Evolutionary conservation across 2,113 vertebrate genomes (phyloP).

Genomic region (Coryphaenoides rupestris): DNA sequence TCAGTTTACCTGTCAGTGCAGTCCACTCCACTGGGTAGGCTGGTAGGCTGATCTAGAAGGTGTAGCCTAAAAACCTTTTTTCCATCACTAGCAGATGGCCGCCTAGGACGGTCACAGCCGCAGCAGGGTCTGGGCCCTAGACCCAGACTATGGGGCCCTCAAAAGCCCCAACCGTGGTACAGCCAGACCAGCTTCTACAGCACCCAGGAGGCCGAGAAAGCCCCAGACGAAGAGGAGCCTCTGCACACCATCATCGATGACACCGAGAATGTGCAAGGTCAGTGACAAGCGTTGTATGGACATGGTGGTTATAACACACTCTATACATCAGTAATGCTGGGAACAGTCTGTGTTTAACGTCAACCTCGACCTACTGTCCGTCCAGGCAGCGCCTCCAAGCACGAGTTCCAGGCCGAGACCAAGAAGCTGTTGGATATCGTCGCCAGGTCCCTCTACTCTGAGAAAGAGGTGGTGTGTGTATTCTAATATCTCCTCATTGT

Average conservation of each 20-base stretch:
- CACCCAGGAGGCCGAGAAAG: constrained; percentile 76
- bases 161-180: constrained; percentile 16
- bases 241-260: constrained; percentile 83
- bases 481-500: too few relatives aligned
- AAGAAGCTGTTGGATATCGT: constrained; percentile 97
- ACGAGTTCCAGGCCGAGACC: constrained; percentile 96
- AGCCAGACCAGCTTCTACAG: constrained; percentile 69
- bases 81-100: constrained; percentile 30
- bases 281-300: not conserved
- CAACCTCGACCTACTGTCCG: constrained; percentile 21
- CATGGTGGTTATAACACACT: not conserved
- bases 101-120: constrained; percentile 29
- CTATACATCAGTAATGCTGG: not conserved
- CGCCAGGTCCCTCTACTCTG: constrained; percentile 91
- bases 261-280: constrained; percentile 85
- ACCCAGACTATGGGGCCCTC: constrained; percentile 21
- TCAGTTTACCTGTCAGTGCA: too few relatives aligned
- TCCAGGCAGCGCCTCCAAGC: constrained; percentile 82
- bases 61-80: too few relatives aligned
- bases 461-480: constrained; percentile 85
- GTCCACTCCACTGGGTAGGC: too few relatives aligned
- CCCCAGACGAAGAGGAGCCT: constrained; percentile 60
- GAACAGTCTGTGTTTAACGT: not conserved
- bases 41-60: too few relatives aligned
- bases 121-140: constrained; percentile 15